Conservation (phyloP, 2,797 vertebrate genomes). For the Phrynocephalus guinanensis region DNA sequence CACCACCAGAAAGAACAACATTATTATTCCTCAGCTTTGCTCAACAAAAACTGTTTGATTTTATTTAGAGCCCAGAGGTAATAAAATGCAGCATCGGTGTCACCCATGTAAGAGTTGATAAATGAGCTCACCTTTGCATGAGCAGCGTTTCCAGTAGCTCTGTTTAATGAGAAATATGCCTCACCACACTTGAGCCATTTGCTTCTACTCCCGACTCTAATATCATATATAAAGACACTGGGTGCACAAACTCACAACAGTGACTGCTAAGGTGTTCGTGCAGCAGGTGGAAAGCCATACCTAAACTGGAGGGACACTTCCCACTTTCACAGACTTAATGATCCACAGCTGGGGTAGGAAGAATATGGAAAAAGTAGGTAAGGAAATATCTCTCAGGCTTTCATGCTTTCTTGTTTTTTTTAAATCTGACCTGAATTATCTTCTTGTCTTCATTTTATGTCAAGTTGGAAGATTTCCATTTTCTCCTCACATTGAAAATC, state of each 20-base stretch:
- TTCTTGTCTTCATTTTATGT: too few relatives aligned
- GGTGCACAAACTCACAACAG: background rate
- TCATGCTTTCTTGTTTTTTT: too few relatives aligned
- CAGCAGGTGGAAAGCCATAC: background rate
- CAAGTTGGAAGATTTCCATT: too few relatives aligned
- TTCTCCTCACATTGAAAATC: too few relatives aligned
- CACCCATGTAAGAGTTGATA: constrained; percentile 44
- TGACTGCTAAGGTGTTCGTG: background rate
- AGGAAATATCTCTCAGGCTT: too few relatives aligned
- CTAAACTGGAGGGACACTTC: background rate
- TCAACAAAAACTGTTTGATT: background rate
- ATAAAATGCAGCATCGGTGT: constrained; percentile 39
- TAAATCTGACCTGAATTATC: too few relatives aligned
- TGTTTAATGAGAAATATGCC: constrained; percentile 54
- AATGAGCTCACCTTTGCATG: constrained; percentile 46
- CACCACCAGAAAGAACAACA: background rate
- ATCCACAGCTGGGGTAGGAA: background rate
- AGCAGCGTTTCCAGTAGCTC: constrained; percentile 38
- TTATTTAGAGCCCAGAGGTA: constrained; percentile 50
- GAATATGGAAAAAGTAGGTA: background rate
- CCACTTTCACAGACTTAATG: background rate
- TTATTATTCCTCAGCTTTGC: constrained; percentile 11
- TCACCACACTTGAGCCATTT: constrained; percentile 32
- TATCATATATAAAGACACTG: background rate
- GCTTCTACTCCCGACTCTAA: background rate